Evolutionary conservation across 2,113 vertebrate genomes (phyloP), one percentile per base, ranked within the genome.

Genomic region (Eonycteris spelaea): DNA sequence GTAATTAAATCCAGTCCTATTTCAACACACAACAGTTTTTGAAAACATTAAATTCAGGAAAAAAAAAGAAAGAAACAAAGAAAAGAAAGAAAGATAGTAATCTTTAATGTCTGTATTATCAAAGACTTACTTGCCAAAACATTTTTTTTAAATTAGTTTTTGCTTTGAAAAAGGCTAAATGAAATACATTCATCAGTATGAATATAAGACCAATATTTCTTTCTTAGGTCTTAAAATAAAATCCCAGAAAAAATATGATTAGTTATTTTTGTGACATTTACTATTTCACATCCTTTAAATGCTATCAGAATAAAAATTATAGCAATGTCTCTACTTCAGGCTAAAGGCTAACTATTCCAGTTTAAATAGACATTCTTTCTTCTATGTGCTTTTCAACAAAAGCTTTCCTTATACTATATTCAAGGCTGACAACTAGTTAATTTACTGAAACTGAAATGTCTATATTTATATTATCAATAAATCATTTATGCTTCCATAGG

Each of bases 391-490:
- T 80, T 83, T 35, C 68, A 95, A 95, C 28, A 95, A 97, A 98
- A 98, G 9, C 5, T 3, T 95, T 97, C 74, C 70, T 97, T 96
- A 93, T 97, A 48, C 65, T 43, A 19, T 87, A 84, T 7, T 75
- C 71, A 94, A 57, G 28, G 73, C 0, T 98, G 68, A 73, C 94
- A 96, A 43, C 65, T 77, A 97, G 82, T 22, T 95, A 97, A 97
- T 96, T 98, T 97, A 97, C 59, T 71, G 77, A 68, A 43, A 82
- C 22, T 92, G 43, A 74, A 94, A 74, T 10, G 0, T 45, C 75
- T 75, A 94, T 91, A 83, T 97, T 97, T 96, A 93, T 91, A 84
- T 94, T 89, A 84, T 59, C 67, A 97, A 95, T 94, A 96, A 98
- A 97, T 97, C 83, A 93, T 51, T 79, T 86, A 59, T 86, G 1